These are phyloP conservation scores for Nibea coibor DNA, from an alignment of 2,113 vertebrate genomes.

Conservation along the genomic window DNA sequence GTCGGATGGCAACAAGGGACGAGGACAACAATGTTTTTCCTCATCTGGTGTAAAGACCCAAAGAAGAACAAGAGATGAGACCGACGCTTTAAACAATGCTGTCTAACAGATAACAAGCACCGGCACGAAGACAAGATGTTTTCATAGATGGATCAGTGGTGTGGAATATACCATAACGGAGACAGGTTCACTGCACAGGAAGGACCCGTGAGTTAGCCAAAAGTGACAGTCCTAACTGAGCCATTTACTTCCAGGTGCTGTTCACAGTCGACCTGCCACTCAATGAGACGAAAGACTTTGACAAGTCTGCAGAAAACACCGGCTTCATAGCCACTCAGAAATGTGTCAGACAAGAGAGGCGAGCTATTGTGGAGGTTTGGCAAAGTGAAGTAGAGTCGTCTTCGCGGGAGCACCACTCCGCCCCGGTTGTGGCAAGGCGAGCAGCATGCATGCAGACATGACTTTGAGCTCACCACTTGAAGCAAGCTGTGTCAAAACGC, in stretches of 20 bases:
- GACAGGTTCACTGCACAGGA: slow-evolving; percentile 47
- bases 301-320: slow-evolving; percentile 11
- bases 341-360: slow-evolving; percentile 26
- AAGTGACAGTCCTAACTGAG: slow-evolving; percentile 49
- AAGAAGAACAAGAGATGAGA: slow-evolving; percentile 40
- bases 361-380: slow-evolving; percentile 17
- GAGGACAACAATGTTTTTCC: slow-evolving; percentile 50
- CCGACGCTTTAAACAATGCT: slow-evolving; percentile 48
- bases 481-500: slow-evolving; percentile 40
- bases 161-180: slow-evolving; percentile 25
- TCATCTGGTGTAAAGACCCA: slow-evolving; percentile 39
- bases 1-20: slow-evolving; percentile 26
- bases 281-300: slow-evolving; percentile 49
- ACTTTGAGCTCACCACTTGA: slow-evolving; percentile 35
- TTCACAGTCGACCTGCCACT: slow-evolving; percentile 52
- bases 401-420: slow-evolving; percentile 36
- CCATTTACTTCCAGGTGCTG: slow-evolving; percentile 58
- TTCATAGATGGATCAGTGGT: slow-evolving; percentile 21
- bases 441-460: slow-evolving; percentile 29
- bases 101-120: slow-evolving; percentile 50
- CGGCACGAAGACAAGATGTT: slow-evolving; percentile 24
- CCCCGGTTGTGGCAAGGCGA: not conserved
- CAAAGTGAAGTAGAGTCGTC: slow-evolving; percentile 46
- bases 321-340: slow-evolving; percentile 46
- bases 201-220: slow-evolving; percentile 51